A percentile compares a stretch with the other conserved stretches of the same genome.
phyloP scores from a whole-genome alignment of 2,797 vertebrate species.

The Avahi laniger region DNA sequence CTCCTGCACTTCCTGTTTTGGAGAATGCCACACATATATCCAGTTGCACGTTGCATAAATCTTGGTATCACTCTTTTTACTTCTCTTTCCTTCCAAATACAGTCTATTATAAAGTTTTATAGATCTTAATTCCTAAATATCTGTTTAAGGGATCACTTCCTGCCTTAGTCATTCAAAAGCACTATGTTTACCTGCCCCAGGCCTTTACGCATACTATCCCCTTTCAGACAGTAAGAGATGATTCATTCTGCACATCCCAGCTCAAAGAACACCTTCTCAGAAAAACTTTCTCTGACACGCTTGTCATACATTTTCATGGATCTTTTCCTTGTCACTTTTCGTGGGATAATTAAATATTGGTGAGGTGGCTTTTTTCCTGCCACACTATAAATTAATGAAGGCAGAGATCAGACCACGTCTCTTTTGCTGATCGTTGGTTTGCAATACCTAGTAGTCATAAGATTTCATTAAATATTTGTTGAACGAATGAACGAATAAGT shows the following conservation, averaged over 20 bases:
- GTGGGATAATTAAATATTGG: not conserved
- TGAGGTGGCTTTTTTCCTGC: not conserved
- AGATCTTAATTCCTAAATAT: not conserved
- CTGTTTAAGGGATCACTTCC: not conserved
- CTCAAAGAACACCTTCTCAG: not conserved
- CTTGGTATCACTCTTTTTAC: not conserved
- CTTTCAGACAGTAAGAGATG: not conserved
- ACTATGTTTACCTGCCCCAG: not conserved
- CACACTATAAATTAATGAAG: not conserved
- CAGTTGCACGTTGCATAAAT: not conserved
- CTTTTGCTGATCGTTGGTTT: not conserved
- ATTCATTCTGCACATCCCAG: not conserved
- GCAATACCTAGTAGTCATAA: not conserved
- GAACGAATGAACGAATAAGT: not conserved
- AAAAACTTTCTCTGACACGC: not conserved
- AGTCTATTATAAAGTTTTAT: not conserved
- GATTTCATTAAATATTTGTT: not conserved
- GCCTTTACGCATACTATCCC: not conserved
- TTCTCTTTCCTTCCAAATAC: not conserved
- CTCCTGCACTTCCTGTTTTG: not conserved
- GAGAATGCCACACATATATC: not conserved
- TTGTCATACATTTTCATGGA: not conserved
- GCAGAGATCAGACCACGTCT: not conserved
- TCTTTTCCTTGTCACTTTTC: not conserved
- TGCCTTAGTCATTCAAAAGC: not conserved